phyloP scores from a whole-genome alignment of 2,888 invertebrate species.

The Leucophora obtusa region DNA sequence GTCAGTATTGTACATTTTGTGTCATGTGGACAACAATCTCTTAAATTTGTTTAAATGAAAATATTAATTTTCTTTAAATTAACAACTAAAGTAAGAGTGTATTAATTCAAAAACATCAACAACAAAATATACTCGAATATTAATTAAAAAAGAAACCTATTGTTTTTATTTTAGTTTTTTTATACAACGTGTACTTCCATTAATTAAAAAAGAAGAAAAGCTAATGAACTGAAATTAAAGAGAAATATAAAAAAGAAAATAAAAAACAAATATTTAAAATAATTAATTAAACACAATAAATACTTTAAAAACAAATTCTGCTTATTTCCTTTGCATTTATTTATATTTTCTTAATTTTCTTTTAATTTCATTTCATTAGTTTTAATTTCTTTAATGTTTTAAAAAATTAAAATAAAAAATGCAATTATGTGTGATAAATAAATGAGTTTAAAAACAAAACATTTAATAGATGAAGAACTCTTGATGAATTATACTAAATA shows the following conservation, averaged over 20 bases:
- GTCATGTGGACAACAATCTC: too few relatives aligned
- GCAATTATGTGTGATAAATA: slow-evolving; percentile 78
- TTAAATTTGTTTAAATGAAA: too few relatives aligned
- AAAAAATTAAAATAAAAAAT: slow-evolving; percentile 68
- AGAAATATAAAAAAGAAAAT: slow-evolving; percentile 16
- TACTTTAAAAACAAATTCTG: slow-evolving; percentile 14
- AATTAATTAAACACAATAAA: background rate
- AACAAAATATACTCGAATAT: slow-evolving; percentile 64
- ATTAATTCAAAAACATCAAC: slow-evolving; percentile 26
- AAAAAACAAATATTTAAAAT: background rate
- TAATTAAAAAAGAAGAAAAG: slow-evolving; percentile 4
- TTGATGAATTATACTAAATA: slow-evolving; percentile 41
- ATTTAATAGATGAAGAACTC: slow-evolving; percentile 65
- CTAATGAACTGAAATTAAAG: slow-evolving; percentile 43
- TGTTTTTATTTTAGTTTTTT: slow-evolving; percentile 48
- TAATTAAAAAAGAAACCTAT: slow-evolving; percentile 36
- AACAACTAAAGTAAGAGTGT: slow-evolving; percentile 47
- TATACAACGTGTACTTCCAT: slow-evolving; percentile 46
- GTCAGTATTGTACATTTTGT: too few relatives aligned
- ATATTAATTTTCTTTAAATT: slow-evolving; percentile 32
- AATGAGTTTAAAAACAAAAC: slow-evolving; percentile 68
- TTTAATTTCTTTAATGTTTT: slow-evolving; percentile 25
- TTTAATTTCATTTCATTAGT: slow-evolving; percentile 32
- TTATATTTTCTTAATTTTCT: slow-evolving; percentile 14
- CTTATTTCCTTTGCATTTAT: slow-evolving; percentile 52